Base-by-base conservation (phyloP, 2,113 vertebrate genomes). In the Oostethus manadensis region DNA sequence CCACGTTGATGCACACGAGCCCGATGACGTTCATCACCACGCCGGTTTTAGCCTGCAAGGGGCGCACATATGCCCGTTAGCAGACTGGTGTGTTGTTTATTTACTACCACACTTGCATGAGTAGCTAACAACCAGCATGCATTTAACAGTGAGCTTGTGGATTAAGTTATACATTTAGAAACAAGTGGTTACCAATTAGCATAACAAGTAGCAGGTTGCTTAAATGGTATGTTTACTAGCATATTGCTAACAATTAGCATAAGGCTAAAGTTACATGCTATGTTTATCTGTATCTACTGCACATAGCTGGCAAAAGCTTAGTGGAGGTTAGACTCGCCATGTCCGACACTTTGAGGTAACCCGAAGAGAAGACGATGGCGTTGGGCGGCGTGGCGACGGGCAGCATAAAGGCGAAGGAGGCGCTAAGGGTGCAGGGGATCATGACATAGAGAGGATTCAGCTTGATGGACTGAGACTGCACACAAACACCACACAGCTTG, bases 341-440 rank as follows among this genome's bases (percentile, higher is more conserved):
- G 87, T 99, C 96, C 0, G 90, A 73, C 47, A 98, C 93, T 58
- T 76, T 93, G 68, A 99, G 89, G 71, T 87, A 89, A 7, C 96
- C 94, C 0, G 90, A 95, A 44, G 94, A 91, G 83, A 98, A 99
- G 64, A 91, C 93, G 1, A 98, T 97, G 33, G 96, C 94, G 0
- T 97, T 99, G 0, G 95, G 94, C 0, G 96, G 94, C 1, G 96
- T 98, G 63, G 95, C 96, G 66, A 97, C 95, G 0, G 96, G 97
- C 13, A 99, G 69, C 94, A 98, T 98, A 88, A 98, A 99, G 78
- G 96, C 95, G 29, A 97, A 96, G 17, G 96, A 98, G 1, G 94
- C 85, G 4, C 94, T 95, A 70, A 98, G 90, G 1, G 94, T 95
- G 60, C 91, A 91, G 14, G 97, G 94, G n/a, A 99, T 78, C 97